phyloP scores from a whole-genome alignment of 2,797 vertebrate genomes.

The Poecilia picta region DNA sequence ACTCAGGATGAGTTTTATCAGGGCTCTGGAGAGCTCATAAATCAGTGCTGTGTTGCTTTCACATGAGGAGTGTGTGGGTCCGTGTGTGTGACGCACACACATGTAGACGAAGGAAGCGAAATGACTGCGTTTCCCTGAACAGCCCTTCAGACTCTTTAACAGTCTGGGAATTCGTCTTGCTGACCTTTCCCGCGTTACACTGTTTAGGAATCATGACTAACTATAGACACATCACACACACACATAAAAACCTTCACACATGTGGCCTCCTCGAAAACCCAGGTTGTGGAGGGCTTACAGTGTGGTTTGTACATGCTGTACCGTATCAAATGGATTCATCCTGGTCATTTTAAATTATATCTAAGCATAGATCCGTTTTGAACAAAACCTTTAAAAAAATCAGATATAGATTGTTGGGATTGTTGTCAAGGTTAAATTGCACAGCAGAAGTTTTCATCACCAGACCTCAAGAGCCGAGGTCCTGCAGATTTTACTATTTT shows the following conservation, averaged over 20 bases:
- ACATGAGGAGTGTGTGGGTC: background rate
- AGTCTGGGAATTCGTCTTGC: slow-evolving; percentile 63
- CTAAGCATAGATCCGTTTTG: slow-evolving; percentile 33
- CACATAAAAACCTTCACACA: background rate
- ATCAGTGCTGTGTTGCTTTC: slow-evolving; percentile 37
- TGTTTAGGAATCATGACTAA: slow-evolving; percentile 34
- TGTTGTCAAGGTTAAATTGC: slow-evolving; percentile 56
- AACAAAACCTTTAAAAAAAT: slow-evolving; percentile 24
- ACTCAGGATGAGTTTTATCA: slow-evolving; percentile 60
- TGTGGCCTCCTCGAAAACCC: slow-evolving; percentile 8
- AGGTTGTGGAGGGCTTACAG: slow-evolving; percentile 13
- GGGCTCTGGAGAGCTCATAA: slow-evolving; percentile 47
- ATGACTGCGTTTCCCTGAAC: slow-evolving; percentile 13
- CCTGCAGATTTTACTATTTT: too few relatives aligned
- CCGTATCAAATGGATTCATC: slow-evolving; percentile 18
- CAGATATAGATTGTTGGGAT: slow-evolving; percentile 12
- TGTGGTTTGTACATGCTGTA: slow-evolving; percentile 10
- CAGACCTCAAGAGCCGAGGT: too few relatives aligned
- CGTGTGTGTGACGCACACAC: background rate
- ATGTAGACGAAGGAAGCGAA: slow-evolving; percentile 10
- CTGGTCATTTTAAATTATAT: slow-evolving; percentile 22
- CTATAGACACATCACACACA: slow-evolving; percentile 7
- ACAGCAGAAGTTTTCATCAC: too few relatives aligned
- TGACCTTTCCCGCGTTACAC: slow-evolving; percentile 60
- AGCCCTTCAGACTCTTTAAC: slow-evolving; percentile 56